Evolutionary conservation across 2,888 invertebrate species (phyloP).

Genomic region (Gasteruption jaculator): DNA sequence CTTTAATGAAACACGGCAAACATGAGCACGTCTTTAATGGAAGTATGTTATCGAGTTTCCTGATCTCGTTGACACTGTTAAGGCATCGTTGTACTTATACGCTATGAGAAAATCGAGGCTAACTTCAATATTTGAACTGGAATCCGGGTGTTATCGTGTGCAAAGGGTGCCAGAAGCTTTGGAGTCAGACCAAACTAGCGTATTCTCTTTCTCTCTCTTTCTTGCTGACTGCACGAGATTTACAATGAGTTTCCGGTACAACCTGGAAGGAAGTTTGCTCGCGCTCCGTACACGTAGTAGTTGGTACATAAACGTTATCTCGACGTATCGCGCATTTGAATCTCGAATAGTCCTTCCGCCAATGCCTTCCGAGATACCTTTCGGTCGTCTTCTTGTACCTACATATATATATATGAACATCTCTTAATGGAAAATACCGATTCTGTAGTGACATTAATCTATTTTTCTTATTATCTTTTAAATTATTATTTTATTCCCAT

Average conservation of each 20-base stretch:
- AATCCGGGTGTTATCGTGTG: slow-evolving; percentile 28
- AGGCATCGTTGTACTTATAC: too few relatives aligned
- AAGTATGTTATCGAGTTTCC: too few relatives aligned
- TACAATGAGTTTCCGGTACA: slow-evolving; percentile 49
- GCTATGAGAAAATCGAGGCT: slow-evolving; percentile 31
- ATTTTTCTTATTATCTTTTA: too few relatives aligned
- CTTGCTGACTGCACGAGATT: slow-evolving; percentile 41
- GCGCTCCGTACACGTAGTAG: slow-evolving; percentile 33
- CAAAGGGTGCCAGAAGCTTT: slow-evolving; percentile 14
- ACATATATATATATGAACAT: too few relatives aligned
- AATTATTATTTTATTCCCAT: too few relatives aligned
- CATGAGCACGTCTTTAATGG: too few relatives aligned
- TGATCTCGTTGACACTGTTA: slow-evolving; percentile 24
- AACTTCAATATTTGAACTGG: slow-evolving; percentile 40
- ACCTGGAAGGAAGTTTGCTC: slow-evolving; percentile 46
- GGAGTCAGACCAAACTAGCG: slow-evolving; percentile 13
- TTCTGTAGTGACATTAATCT: too few relatives aligned
- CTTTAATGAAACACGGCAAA: too few relatives aligned
- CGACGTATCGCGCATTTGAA: slow-evolving; percentile 32
- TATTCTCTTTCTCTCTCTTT: slow-evolving; percentile 21
- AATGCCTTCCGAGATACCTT: slow-evolving; percentile 30
- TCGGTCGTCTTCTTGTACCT: slow-evolving; percentile 13
- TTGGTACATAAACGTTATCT: slow-evolving; percentile 35
- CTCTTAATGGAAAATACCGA: too few relatives aligned
- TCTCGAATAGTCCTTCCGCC: slow-evolving; percentile 34